phyloP scores from a whole-genome alignment of 2,113 vertebrate genomes.

The Hylia prasina region DNA sequence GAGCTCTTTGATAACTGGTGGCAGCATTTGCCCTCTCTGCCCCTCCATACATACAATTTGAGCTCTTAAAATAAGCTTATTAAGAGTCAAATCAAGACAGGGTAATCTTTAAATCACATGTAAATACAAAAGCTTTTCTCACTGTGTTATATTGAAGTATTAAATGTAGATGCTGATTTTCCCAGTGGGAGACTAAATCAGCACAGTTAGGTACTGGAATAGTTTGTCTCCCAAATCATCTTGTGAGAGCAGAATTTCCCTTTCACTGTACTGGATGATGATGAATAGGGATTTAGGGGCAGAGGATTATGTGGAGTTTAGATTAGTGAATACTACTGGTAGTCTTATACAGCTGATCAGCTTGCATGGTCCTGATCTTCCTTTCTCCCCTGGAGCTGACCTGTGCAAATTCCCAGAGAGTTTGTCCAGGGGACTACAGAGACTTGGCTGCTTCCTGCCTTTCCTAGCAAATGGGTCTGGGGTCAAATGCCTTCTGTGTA shows the following conservation, averaged over 20 bases:
- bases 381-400: neutral
- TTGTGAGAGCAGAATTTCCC: neutral
- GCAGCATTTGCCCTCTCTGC: neutral
- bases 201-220: neutral
- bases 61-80: slow-evolving; percentile 29
- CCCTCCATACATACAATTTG: neutral
- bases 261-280: neutral
- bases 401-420: neutral
- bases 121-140: slow-evolving; percentile 17
- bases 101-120: slow-evolving; percentile 25
- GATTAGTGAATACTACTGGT: neutral
- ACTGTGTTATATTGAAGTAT: neutral
- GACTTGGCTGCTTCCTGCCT: neutral
- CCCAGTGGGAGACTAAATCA: slow-evolving; percentile 7
- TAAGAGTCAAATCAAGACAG: slow-evolving; percentile 17
- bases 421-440: neutral
- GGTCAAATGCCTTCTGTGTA: neutral
- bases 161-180: neutral
- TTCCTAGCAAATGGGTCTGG: neutral
- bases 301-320: neutral
- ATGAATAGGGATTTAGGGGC: neutral
- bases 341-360: neutral
- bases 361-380: neutral
- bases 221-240: slow-evolving; percentile 22
- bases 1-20: neutral